Evolutionary conservation across 2,797 vertebrate species (phyloP), one percentile per base, ranked within the genome.

Genomic region (Spinus olivaceus): DNA sequence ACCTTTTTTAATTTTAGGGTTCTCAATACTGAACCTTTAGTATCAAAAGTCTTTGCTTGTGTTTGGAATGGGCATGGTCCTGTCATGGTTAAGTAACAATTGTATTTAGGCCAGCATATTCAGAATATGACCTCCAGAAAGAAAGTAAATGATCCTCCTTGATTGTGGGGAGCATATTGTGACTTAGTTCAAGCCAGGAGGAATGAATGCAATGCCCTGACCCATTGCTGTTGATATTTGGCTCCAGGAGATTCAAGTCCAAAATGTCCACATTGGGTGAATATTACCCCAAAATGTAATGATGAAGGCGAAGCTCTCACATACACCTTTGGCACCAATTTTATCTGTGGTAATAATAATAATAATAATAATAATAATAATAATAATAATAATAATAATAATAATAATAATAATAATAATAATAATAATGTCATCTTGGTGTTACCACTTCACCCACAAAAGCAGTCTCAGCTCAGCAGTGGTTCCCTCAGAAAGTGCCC

Each of bases 351-450:
- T 35, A 5, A 27, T 15, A 28, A 4, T 12, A 10, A 12, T 15
- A 27, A 19, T 27, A 57, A 10, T 2, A n/a, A 14, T 22, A 57
- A 3, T 1, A 44, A 8, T 2, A 53, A 11, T 32, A 22, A 37
- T 14, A 27, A 41, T 18, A 30, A 17, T 17, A 8, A 18, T 12
- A 13, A 28, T 28, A 64, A 10, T 2, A 66, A 12, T 19, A 19
- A 14, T 6, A 28, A 4, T 12, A 10, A 12, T 15, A 27, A 19
- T 25, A 57, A 10, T 2, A n/a, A 14, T 22, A 57, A 3, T 1
- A 44, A 8, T 2, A 53, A 11, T 32, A 21, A 37, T 14, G 33
- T 9, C 2, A 37, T 53, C 44, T 74, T 60, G 32, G 27, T 57
- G 42, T 47, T 87, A 8, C 28, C 65, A 20, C n/a, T 90, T 72